phyloP scores from a whole-genome alignment of 92 coral and sea anemone species.

The Micromussa lordhowensis region DNA sequence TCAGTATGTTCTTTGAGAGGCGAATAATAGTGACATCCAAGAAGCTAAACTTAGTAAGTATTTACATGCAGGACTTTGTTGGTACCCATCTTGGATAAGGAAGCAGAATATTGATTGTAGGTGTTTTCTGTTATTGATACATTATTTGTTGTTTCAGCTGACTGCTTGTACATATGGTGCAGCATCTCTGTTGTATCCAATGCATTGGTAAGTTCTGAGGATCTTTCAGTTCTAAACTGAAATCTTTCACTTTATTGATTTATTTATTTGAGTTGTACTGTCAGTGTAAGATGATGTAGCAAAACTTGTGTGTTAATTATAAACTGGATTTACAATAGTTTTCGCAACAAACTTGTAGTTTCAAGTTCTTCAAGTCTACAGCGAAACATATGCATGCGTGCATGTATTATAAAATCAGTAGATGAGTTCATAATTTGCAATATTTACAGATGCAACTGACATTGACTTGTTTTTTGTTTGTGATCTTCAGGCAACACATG shows the following conservation, averaged over 20 bases:
- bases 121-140: neutral
- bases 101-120: neutral
- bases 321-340: too few relatives aligned
- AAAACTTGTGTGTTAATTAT: too few relatives aligned
- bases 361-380: neutral
- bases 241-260: neutral
- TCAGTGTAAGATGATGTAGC: too few relatives aligned
- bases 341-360: neutral
- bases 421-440: neutral
- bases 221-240: neutral
- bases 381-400: neutral
- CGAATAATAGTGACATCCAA: constrained; percentile 94
- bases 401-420: too few relatives aligned
- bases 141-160: constrained; percentile 58
- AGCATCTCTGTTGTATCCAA: constrained; percentile 86
- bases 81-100: neutral
- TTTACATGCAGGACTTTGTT: neutral
- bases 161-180: constrained; percentile 98
- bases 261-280: too few relatives aligned
- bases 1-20: constrained; percentile 95
- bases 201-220: constrained; percentile 84
- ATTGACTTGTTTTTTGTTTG: neutral
- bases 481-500: constrained; percentile 89
- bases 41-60: constrained; percentile 91
- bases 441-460: neutral